Base-by-base conservation (phyloP, 1,140 invertebrate species). In the Triops cancriformis region DNA sequence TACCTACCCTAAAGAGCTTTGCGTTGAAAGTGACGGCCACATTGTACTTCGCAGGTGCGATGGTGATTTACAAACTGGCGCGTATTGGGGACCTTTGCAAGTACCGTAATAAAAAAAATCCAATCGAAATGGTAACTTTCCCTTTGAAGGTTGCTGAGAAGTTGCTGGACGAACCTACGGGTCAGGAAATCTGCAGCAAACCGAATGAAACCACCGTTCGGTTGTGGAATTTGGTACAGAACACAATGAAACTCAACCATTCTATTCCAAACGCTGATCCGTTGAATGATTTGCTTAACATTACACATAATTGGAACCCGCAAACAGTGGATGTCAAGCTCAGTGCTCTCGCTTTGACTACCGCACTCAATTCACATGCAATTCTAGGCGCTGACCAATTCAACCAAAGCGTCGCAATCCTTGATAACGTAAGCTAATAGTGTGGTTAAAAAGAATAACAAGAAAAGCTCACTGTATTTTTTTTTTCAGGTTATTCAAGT, bases 1-100 rank as follows among this genome's bases (percentile, higher is more conserved):
- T 85, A 86, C 31, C 88, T 85, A 1, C 90, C 87, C 80, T 86
- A 94, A 9, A 95, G 83, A 81, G 91, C 86, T n/a, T 85, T 84
- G 41, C 93, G 87, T 7, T 95, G 51, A 64, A 5, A 18, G 18
- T 64, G 23, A 18, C 23, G 51, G 51, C 10, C 51, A 64, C 23
- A 64, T 64, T 6, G 18, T 64, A 64, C 51, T 64, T 6, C 51
- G 51, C 23, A 64, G 14, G 23, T 64, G 51, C 14, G 51, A 64
- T 6, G 51, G 23, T 23, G 51, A 64, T 64, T 14, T 64, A 64
- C 51, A 64, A 23, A 64, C 51, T 64, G 51, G 51, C 23, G 51
- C 51, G 18, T 18, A 64, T 14, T 64, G 51, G 51, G 14, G 51
- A 6, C 6, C 51, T 18, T n/a, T 64, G 23, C 51, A 64, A 18